Evolutionary conservation across 2,113 vertebrate genomes (phyloP), one percentile per base, ranked within the genome.

Genomic region (Dromaius novaehollandiae): DNA sequence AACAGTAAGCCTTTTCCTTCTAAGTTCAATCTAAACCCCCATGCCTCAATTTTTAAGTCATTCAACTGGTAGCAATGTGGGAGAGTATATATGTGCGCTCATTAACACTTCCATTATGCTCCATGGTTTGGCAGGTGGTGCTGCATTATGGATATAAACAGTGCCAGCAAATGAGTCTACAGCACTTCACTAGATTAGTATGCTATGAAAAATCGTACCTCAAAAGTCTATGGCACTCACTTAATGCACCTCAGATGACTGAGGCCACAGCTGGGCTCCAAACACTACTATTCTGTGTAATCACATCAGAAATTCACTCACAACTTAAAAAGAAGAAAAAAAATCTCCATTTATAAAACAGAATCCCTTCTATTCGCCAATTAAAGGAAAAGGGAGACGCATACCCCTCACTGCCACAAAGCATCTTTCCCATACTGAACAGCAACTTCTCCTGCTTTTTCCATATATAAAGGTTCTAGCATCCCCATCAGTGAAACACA

Each of bases 41-140:
- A 34, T 78, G 65, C 75, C 60, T 90, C 26, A 16, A 60, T 34
- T 93, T 84, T 66, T 77, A 96, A 95, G 46, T 61, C 63, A 89
- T 93, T 95, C 93, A 86, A 9, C 79, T 77, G 87, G 73, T 64
- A 91, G 71, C 85, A 1, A 8, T 0, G 73, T 97, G 76, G 92
- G 96, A 96, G 93, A 60, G 50, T 93, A 83, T 81, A 76, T 70
- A 94, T 82, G 61, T 86, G 90, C 69, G 75, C 94, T 95, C 86
- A 88, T 97, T 97, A 97, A 95, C 95, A 91, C 92, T 85, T 95
- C 86, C 95, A 96, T 96, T 97, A 95, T 96, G 80, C 55, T 79
- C 63, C 0, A 13, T 82, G 92, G 85, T 95, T 96, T 96, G 97
- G 93, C 96, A 97, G 89, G 73, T 93, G 86, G 90, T 94, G 80